Evolutionary conservation across 1,140 invertebrate species (phyloP), one percentile per base, ranked within the genome.

Genomic region (Phymorhynchus buccinoides): DNA sequence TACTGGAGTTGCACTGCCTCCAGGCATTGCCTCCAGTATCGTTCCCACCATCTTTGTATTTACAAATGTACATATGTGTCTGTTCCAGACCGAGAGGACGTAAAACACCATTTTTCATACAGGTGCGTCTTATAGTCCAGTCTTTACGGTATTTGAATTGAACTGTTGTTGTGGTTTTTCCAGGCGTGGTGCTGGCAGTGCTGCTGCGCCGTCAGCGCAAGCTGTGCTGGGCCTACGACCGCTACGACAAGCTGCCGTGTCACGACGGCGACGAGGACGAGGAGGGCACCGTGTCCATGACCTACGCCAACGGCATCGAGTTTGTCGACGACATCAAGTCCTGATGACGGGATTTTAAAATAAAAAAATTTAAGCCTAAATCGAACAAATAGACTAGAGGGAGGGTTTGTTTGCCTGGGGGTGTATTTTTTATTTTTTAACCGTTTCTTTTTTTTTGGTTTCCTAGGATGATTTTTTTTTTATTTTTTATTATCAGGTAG

Each of bases 211-310:
- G 66, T 7, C 81, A 83, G 12, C 81, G 81, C 62, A 83, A 83
- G 62, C 66, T 83, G 39, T 83, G 81, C 81, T 83, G 81, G 81
- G 41, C 62, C 12, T 83, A 83, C 27, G 35, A 66, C 32, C 56
- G 62, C 32, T 83, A 83, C 16, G 81, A 83, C 81, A 83, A 83
- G 32, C 39, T 83, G 81, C 81, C 81, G 41, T 83, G 81, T n/a
- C 81, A 83, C 32, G 81, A 83, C 27, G 81, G 81, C 3, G 81
- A 83, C 0, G 81, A 83, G 35, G 80, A 81, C 4, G 78, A 80
- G 44, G 81, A 83, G 22, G 30, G 62, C 41, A n/a, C 35, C 16
- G 81, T 83, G 62, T 71, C 81, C 66, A 42, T 83, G 81, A 83
- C 81, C 62, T 83, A 83, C 37, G 32, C 79, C 44, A 80, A 52